Evolutionary conservation across 2,113 vertebrate species (phyloP).

Genomic region (Paedocypris sp.): DNA sequence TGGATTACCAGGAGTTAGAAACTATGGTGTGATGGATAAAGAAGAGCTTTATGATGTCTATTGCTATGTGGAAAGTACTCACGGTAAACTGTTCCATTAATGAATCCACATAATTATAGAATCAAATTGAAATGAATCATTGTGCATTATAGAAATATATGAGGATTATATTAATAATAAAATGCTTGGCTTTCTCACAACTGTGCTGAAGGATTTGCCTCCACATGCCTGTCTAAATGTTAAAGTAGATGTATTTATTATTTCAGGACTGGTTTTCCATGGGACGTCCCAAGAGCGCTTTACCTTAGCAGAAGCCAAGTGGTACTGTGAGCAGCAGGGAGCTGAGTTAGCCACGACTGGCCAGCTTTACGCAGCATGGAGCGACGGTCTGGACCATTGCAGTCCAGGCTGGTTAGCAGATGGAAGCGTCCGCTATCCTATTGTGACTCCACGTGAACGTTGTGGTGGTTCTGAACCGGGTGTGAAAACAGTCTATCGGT

Average conservation of each 20-base stretch:
- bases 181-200: too few relatives aligned
- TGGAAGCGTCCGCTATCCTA: slow-evolving; percentile 85
- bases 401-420: slow-evolving; percentile 87
- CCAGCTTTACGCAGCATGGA: slow-evolving; percentile 86
- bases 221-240: too few relatives aligned
- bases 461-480: slow-evolving; percentile 78
- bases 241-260: background rate
- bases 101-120: too few relatives aligned
- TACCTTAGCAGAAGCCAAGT: slow-evolving; percentile 70
- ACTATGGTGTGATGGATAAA: slow-evolving; percentile 72
- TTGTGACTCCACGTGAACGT: slow-evolving; percentile 73
- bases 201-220: too few relatives aligned
- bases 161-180: too few relatives aligned
- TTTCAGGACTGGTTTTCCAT: slow-evolving; percentile 74
- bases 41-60: slow-evolving; percentile 84
- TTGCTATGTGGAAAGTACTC: slow-evolving; percentile 78
- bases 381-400: slow-evolving; percentile 75
- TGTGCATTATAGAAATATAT: too few relatives aligned
- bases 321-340: slow-evolving; percentile 60
- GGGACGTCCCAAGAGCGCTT: slow-evolving; percentile 60
- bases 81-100: slow-evolving; percentile 63
- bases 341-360: slow-evolving; percentile 69
- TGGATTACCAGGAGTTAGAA: slow-evolving; percentile 76
- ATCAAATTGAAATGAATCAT: too few relatives aligned
- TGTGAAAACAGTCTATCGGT: slow-evolving; percentile 79